Conservation (phyloP, 2,797 vertebrate species). For the Syndactyla subalaris region DNA sequence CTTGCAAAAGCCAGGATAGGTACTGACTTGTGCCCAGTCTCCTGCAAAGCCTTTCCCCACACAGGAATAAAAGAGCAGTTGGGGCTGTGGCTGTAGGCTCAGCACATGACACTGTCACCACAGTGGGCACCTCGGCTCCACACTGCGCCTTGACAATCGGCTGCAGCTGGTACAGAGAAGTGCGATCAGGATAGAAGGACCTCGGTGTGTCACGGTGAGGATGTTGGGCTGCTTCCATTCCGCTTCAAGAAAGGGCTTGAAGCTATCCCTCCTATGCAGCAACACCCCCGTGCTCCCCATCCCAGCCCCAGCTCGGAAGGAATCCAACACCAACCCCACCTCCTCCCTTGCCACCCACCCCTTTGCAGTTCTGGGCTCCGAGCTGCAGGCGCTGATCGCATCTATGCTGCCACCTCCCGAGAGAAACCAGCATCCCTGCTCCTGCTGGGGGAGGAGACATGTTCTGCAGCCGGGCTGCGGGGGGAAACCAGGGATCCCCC, state of each 20-base stretch:
- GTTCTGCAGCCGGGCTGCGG: neutral
- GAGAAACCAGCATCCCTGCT: neutral
- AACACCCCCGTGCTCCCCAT: neutral
- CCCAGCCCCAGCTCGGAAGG: neutral
- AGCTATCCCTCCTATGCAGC: neutral
- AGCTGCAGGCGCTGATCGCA: neutral
- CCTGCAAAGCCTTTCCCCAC: neutral
- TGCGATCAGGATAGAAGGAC: rapidly evolving
- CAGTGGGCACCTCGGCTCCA: neutral
- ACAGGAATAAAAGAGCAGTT: neutral
- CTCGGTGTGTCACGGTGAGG: neutral
- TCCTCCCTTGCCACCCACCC: neutral
- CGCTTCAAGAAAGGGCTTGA: neutral
- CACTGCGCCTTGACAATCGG: rapidly evolving
- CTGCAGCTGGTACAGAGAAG: neutral
- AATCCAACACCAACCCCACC: neutral
- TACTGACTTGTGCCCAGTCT: neutral
- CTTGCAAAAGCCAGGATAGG: neutral
- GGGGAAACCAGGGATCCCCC: neutral
- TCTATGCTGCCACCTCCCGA: conserved; percentile 50
- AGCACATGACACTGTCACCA: neutral
- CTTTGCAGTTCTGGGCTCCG: neutral
- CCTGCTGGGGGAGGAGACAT: neutral
- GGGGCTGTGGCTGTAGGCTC: neutral
- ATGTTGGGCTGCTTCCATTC: neutral